These are phyloP conservation scores for Chironomus riparius DNA, from an alignment of 2,888 invertebrate species.

Conservation along the genomic window DNA sequence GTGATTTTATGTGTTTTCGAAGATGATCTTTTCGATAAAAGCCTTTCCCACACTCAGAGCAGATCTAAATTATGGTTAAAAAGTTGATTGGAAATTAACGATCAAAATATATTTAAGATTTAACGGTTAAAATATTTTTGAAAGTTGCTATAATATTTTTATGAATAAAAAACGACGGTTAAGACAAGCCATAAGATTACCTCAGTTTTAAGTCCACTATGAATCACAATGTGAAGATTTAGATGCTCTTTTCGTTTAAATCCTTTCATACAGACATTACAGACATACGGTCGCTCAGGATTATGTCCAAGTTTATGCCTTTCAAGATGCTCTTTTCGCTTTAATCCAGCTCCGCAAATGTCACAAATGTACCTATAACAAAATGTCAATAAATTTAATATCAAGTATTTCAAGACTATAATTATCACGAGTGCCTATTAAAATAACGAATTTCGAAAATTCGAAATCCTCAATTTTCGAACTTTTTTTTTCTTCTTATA, in stretches of 20 bases:
- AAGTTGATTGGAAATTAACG: too few relatives aligned
- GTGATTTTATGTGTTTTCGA: slow-evolving; percentile 69
- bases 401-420: too few relatives aligned
- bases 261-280: slow-evolving; percentile 66
- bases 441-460: too few relatives aligned
- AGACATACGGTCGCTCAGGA: slow-evolving; percentile 70
- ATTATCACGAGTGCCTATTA: too few relatives aligned
- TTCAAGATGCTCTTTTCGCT: slow-evolving; percentile 69
- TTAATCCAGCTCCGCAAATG: slow-evolving; percentile 66
- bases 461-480: too few relatives aligned
- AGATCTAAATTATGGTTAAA: slow-evolving; percentile 32
- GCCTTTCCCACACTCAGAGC: slow-evolving; percentile 42
- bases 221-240: slow-evolving; percentile 74
- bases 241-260: slow-evolving; percentile 76
- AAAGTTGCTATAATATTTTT: not conserved
- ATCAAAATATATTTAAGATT: not conserved
- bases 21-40: slow-evolving; percentile 74
- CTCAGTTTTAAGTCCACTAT: slow-evolving; percentile 75
- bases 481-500: too few relatives aligned
- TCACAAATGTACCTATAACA: slow-evolving; percentile 62
- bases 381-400: not conserved
- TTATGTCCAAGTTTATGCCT: slow-evolving; percentile 72
- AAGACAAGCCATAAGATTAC: slow-evolving; percentile 37
- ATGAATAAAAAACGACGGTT: not conserved
- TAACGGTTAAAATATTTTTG: not conserved